A percentile compares a stretch with the other conserved stretches of the same genome.
phyloP scores from a whole-genome alignment of 92 coral and sea anemone genomes.

The Epizoanthus fatuus region DNA sequence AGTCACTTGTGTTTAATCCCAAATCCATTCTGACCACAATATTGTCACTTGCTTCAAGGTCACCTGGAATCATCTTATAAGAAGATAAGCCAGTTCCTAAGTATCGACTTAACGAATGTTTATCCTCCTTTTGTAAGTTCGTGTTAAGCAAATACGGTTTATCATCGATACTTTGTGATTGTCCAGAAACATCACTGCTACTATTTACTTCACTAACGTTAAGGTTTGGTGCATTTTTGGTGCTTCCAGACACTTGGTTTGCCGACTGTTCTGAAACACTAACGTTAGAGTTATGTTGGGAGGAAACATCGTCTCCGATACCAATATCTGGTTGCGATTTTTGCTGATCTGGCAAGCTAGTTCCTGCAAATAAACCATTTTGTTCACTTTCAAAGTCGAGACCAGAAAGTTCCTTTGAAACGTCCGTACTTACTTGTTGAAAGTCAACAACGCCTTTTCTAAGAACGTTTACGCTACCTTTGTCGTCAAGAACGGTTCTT shows the following conservation, averaged over 20 bases:
- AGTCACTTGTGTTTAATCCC: neutral
- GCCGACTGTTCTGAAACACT: neutral
- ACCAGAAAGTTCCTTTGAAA: neutral
- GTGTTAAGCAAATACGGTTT: neutral
- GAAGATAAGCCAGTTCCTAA: neutral
- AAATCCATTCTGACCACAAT: constrained; percentile 22
- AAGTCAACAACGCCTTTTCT: neutral
- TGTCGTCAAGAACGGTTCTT: neutral
- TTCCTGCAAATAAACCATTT: neutral
- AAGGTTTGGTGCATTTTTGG: neutral
- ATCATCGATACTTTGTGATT: neutral
- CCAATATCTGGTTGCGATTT: neutral
- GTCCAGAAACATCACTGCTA: neutral
- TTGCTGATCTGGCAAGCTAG: neutral
- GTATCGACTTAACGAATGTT: neutral
- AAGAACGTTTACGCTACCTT: neutral
- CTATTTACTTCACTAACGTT: neutral
- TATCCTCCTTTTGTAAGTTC: neutral
- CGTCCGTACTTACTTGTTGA: neutral
- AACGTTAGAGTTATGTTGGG: neutral
- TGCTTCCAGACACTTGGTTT: neutral
- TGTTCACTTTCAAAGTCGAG: neutral
- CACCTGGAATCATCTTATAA: neutral
- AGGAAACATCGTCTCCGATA: neutral
- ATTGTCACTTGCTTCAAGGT: constrained; percentile 25